These are phyloP conservation scores for Heterohyrax brucei DNA, from an alignment of 2,797 vertebrate species.

Conservation along the genomic window DNA sequence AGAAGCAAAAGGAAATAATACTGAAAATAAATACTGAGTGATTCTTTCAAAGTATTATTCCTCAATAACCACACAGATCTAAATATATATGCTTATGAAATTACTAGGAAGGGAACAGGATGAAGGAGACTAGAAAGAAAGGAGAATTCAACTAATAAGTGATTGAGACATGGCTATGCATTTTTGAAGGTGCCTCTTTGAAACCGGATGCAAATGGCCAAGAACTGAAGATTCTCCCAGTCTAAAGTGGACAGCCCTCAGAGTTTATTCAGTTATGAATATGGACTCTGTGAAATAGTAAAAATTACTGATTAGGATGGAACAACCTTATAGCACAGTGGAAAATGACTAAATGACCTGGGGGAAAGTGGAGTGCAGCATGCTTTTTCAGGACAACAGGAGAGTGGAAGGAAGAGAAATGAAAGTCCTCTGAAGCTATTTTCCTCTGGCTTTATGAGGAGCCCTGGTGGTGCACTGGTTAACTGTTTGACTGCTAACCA, in stretches of 20 bases:
- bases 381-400: not conserved
- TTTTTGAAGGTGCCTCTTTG: not conserved
- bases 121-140: not conserved
- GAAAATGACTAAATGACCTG: not conserved
- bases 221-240: no score
- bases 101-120: not conserved
- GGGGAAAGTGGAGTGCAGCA: not conserved
- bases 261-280: no score
- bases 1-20: not conserved
- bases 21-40: not conserved
- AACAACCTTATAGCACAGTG: not conserved
- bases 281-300: not conserved
- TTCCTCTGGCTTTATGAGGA: not conserved
- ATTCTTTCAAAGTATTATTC: conserved; percentile 50
- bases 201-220: not conserved
- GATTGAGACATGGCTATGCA: not conserved
- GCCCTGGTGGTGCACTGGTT: not conserved
- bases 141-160: not conserved
- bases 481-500: not conserved
- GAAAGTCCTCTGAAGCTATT: conserved; percentile 45
- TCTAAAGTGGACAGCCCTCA: no score
- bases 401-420: conserved; percentile 1
- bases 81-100: conserved; percentile 5
- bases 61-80: not conserved
- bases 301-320: not conserved